Evolutionary conservation across 2,888 invertebrate genomes (phyloP).

Genomic region (Amiota communis): DNA sequence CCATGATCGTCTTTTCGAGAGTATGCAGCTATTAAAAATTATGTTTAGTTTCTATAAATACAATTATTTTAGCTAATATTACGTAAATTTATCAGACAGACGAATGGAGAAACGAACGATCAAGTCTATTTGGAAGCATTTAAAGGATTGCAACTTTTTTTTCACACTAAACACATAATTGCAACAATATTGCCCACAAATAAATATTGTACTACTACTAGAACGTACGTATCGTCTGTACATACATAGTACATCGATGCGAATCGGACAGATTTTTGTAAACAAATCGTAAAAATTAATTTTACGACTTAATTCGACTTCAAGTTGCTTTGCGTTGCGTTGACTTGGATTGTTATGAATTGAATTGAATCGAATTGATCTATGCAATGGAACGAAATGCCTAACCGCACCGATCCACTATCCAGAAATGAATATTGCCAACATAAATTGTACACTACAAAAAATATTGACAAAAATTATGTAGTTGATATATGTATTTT

Average conservation of each 20-base stretch:
- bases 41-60: slow-evolving; percentile 34
- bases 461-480: no score
- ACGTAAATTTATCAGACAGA: neutral
- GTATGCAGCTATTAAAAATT: slow-evolving; percentile 59
- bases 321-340: slow-evolving; percentile 13
- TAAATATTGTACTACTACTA: neutral
- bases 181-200: slow-evolving; percentile 15
- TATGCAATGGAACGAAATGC: no score
- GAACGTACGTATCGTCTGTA: no score
- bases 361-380: no score
- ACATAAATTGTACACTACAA: no score
- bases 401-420: no score
- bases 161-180: slow-evolving; percentile 13
- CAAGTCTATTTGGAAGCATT: neutral
- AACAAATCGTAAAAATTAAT: slow-evolving; percentile 66
- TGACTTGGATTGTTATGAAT: no score
- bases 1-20: slow-evolving; percentile 31
- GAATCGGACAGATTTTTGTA: slow-evolving; percentile 46
- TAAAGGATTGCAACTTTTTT: slow-evolving; percentile 9
- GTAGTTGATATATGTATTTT: no score
- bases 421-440: no score
- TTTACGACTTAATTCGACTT: slow-evolving; percentile 65
- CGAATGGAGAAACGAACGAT: neutral
- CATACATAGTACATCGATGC: slow-evolving; percentile 1
- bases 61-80: slow-evolving; percentile 20